A percentile compares a stretch with the other conserved stretches of the same genome.
Evolutionary conservation across 2,888 invertebrate genomes (phyloP).

Genomic region (Alsophila aescularia): DNA sequence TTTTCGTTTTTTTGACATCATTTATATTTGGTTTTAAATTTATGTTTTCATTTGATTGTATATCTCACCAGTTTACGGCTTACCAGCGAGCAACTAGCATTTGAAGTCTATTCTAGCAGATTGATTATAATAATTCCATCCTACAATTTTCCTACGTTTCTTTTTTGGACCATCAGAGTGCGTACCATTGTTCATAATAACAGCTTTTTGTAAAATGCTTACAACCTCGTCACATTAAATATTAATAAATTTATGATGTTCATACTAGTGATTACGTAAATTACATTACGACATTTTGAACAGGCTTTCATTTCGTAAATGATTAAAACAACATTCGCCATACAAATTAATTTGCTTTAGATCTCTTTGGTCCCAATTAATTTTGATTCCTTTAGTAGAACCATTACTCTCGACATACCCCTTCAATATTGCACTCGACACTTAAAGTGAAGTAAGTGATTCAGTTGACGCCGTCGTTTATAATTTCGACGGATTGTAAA

Average conservation of each 20-base stretch:
- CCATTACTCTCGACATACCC: neutral
- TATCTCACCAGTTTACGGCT: neutral
- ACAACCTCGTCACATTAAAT: neutral
- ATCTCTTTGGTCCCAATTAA: conserved; percentile 2
- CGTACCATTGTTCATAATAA: neutral
- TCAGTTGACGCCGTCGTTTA: conserved; percentile 9
- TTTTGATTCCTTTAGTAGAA: neutral
- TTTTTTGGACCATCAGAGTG: neutral
- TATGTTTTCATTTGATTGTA: conserved; percentile 4
- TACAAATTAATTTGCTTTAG: conserved; percentile 1
- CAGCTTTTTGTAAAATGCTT: neutral
- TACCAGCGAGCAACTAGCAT: conserved; percentile 1
- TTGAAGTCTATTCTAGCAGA: conserved; percentile 1
- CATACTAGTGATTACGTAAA: neutral
- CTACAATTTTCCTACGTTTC: neutral
- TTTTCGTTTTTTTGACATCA: conserved; percentile 6
- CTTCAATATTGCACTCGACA: conserved; percentile 1
- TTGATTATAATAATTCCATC: neutral
- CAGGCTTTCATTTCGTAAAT: neutral
- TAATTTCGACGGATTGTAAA: conserved; percentile 4
- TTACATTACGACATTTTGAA: neutral
- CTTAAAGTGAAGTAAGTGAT: neutral
- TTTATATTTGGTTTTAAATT: conserved; percentile 13
- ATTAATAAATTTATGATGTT: neutral
- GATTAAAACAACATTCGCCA: neutral